Percentiles rank a stretch among this genome's conserved stretches.
These are phyloP conservation scores for Romanogobio albipinnatus DNA, from an alignment of 2,113 vertebrate species.

Conservation along the genomic window DNA sequence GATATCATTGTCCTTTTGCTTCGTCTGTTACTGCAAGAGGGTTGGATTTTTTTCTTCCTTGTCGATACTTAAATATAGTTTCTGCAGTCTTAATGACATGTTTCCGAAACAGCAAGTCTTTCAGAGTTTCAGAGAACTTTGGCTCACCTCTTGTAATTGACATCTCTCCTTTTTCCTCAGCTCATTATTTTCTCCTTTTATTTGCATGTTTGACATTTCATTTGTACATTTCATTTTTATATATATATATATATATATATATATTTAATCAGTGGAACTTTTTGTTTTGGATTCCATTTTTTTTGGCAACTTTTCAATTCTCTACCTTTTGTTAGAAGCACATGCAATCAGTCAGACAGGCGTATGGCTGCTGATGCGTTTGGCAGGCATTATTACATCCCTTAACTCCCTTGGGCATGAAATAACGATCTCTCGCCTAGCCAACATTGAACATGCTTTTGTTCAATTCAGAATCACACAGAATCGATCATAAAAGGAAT, in stretches of 20 bases:
- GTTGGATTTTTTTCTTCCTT: background rate
- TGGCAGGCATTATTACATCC: slow-evolving; percentile 34
- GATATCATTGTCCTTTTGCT: background rate
- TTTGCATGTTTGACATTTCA: background rate
- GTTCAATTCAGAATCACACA: slow-evolving; percentile 46
- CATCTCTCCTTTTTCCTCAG: background rate
- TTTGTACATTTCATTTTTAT: background rate
- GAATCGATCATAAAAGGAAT: slow-evolving; percentile 48
- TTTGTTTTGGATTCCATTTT: background rate
- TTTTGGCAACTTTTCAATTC: background rate
- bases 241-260: too few relatives aligned
- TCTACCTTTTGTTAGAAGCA: background rate
- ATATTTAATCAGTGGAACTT: background rate
- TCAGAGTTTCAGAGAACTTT: background rate
- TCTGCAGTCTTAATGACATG: slow-evolving; percentile 13
- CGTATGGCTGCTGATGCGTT: background rate
- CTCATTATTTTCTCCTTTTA: background rate
- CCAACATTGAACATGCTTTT: slow-evolving; percentile 43
- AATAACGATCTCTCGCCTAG: slow-evolving; percentile 49
- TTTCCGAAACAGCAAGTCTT: background rate
- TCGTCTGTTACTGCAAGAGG: background rate
- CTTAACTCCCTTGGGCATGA: slow-evolving; percentile 42
- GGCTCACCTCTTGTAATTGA: slow-evolving; percentile 1
- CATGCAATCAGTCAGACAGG: background rate
- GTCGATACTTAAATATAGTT: slow-evolving; percentile 21